Base-by-base conservation (phyloP, 1,140 invertebrate species). In the Solenopsis invicta region DNA sequence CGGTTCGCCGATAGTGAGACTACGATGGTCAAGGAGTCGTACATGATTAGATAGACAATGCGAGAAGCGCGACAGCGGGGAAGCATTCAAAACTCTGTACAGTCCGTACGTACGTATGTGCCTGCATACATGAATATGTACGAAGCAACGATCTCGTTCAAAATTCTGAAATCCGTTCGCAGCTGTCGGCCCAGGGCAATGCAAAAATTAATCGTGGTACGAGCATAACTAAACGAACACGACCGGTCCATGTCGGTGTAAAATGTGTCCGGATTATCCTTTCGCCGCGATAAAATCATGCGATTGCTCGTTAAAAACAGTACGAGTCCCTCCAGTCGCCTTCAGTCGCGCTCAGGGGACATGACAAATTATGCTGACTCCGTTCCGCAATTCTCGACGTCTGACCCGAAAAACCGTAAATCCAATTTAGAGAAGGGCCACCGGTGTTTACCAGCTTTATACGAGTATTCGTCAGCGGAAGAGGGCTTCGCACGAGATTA, bases 341-440 rank as follows among this genome's bases (percentile, higher is more conserved):
- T 41, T 41, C 41, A 41, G 41, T 41, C 29, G n/a, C 18, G 21
- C 56, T 41, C 21, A 0, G 52, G 18, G 41, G 45, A 34, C 4
- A 21, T 29, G 80, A 56, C 45, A n/a, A 72, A 74, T 59, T 61
- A 45, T 74, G 80, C 69, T 75, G 80, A 84, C 56, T 84, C 67
- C 67, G 78, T 37, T 12, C 37, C 64, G 24, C 82, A 85, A 88
- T 88, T 85, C 45, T 37, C n/a, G 48, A 54, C 62, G 37, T 41
- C 18, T 16, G 45, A 37, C 5, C 41, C 71, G 72, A 80, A 76
- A 64, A 88, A 88, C 78, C 61, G 69, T 61, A 66, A 69, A 90
- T 90, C 86, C 89, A 88, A 88, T 90, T 85, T 90, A 82, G 71
- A 81, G n/a, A 80, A 71, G 50, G 71, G 64, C 64, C 56, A 62